Percentiles rank a stretch among this genome's conserved stretches.
Conservation (phyloP, 2,113 vertebrate species). For the Philantomba maxwellii region DNA sequence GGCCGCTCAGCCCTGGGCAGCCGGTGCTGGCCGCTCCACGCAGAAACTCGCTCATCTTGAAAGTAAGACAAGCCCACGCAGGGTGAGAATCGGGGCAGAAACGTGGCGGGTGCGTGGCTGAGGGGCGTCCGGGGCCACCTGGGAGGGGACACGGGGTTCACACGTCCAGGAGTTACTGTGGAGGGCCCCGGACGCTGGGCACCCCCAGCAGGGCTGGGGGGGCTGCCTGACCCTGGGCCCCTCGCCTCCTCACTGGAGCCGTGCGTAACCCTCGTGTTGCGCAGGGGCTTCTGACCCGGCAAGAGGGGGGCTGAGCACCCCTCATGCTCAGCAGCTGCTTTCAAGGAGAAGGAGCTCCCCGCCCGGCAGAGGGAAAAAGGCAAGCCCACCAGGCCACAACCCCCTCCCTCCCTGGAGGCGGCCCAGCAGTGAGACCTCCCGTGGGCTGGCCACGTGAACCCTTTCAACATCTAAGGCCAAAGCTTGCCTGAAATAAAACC, state of each 20-base stretch:
- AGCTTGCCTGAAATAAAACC: background rate
- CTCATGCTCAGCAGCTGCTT: background rate
- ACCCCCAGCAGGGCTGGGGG: accelerated
- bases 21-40: accelerated
- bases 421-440: accelerated
- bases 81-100: accelerated
- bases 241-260: accelerated
- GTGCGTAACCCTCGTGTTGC: accelerated
- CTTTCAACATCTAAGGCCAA: accelerated
- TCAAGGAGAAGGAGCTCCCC: background rate
- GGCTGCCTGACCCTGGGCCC: background rate
- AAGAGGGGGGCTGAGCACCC: background rate
- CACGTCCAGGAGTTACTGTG: accelerated
- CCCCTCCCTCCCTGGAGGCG: accelerated
- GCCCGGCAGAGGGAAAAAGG: background rate
- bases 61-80: accelerated
- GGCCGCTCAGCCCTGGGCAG: background rate
- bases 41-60: background rate
- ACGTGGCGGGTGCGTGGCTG: accelerated
- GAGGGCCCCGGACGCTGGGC: background rate
- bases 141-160: accelerated
- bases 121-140: background rate
- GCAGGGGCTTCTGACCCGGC: background rate
- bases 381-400: background rate
- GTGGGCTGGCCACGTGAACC: accelerated